phyloP scores from a whole-genome alignment of 2,113 vertebrate species.

The Girardinichthys multiradiatus region DNA sequence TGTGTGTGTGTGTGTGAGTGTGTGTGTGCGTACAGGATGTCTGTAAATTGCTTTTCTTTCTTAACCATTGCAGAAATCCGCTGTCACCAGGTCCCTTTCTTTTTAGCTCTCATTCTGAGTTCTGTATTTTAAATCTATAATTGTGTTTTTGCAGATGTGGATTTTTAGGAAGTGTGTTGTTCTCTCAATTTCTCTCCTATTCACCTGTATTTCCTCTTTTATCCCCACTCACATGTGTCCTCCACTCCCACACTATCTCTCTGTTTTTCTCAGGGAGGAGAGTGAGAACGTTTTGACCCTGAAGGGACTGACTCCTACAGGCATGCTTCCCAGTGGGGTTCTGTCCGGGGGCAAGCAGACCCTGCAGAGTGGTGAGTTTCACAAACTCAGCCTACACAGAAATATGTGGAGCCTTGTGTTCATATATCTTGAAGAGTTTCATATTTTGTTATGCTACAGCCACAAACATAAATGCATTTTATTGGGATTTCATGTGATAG shows the following conservation, averaged over 20 bases:
- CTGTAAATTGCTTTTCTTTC: neutral
- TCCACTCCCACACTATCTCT: constrained; percentile 4
- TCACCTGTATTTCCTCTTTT: constrained; percentile 17
- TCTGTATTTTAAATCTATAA: constrained; percentile 6
- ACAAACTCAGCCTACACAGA: constrained; percentile 19
- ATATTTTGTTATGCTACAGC: neutral
- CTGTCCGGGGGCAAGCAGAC: constrained; percentile 85
- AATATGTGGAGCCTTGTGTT: constrained; percentile 2
- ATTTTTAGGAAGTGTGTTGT: constrained; percentile 45
- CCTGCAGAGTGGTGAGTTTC: constrained; percentile 83
- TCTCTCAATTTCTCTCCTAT: constrained; percentile 27
- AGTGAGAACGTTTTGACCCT: constrained; percentile 87
- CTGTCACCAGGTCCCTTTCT: constrained; percentile 1
- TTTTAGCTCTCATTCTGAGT: neutral
- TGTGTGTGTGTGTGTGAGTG: neutral
- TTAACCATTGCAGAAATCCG: constrained; percentile 1
- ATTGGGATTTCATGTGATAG: neutral
- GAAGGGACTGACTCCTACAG: constrained; percentile 85
- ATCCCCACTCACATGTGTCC: constrained; percentile 7
- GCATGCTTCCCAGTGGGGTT: constrained; percentile 86
- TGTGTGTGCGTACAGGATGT: neutral
- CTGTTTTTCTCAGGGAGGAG: constrained; percentile 78
- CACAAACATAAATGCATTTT: neutral
- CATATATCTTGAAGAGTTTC: neutral
- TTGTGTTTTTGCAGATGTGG: constrained; percentile 10